A percentile compares a stretch with the other conserved stretches of the same genome.
phyloP scores from a whole-genome alignment of 2,113 vertebrate species.

The Tylochromis polylepis region DNA sequence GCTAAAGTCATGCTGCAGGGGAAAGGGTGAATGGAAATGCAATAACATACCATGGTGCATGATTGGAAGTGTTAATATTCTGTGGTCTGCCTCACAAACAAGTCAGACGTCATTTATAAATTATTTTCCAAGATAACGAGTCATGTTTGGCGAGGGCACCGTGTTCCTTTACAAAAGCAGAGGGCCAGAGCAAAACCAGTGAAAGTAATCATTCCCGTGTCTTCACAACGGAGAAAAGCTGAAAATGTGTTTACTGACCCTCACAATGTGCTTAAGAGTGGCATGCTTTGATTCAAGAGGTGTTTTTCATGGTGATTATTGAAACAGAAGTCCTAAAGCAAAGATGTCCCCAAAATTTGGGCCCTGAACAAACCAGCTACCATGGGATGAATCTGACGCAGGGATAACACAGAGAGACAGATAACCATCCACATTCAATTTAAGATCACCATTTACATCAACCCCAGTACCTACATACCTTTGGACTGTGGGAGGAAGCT shows the following conservation, averaged over 20 bases:
- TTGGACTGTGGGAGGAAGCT: neutral
- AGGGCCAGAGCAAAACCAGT: neutral
- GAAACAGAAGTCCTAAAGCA: neutral
- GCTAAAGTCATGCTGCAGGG: neutral
- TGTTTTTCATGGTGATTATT: neutral
- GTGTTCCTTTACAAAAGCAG: neutral
- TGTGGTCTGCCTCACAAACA: neutral
- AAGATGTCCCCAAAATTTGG: neutral
- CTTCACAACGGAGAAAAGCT: neutral
- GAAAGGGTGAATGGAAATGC: neutral
- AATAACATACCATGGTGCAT: neutral
- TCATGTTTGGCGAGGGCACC: neutral
- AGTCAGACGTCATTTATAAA: neutral
- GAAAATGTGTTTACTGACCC: neutral
- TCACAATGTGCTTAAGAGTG: neutral
- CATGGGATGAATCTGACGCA: neutral
- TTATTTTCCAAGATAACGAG: neutral
- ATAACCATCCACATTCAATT: neutral
- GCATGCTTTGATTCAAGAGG: too few species aligned
- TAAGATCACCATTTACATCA: rapidly evolving
- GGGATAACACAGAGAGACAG: rapidly evolving
- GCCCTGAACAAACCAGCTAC: neutral
- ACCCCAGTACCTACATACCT: rapidly evolving
- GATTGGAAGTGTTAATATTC: neutral
- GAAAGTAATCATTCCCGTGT: neutral